Evolutionary conservation across 2,797 vertebrate species (phyloP), one percentile per base, ranked within the genome.

Genomic region (Pantherophis alleghaniensis): DNA sequence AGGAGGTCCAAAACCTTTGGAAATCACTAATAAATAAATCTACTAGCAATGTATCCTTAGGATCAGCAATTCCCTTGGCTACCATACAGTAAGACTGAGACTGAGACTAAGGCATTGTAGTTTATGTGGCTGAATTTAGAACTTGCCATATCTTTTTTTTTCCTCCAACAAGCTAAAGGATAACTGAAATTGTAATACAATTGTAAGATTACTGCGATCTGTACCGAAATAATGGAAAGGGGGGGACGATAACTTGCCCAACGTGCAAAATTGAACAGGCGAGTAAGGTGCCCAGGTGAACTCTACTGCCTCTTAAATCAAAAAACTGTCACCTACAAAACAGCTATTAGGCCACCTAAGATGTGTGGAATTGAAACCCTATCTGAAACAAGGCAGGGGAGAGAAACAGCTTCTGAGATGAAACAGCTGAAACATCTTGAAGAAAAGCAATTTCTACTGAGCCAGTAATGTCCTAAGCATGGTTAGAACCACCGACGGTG

Each of bases 321-420:
- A 94, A 96, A 92, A 96, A 92, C 57, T 91, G 90, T 89, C 95
- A 96, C 91, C 90, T 93, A 95, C 91, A 56, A 89, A 95, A 69
- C 87, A 96, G 92, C 93, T 79, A 92, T 2, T 14, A 94, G 95
- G 87, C 61, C 66, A 93, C 88, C 93, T 96, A 89, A 94, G 90
- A 93, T 95, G 89, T 90, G 53, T 92, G 53, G 88, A 95, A 94
- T 57, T 55, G 1, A 94, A 96, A 60, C 6, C 47, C 86, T 93
- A 96, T 91, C 90, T 96, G 86, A 96, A 95, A 94, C 90, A 95
- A 96, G 97, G 93, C 53, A 91, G 22, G 37, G 88, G 28, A 89
- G 11, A 47, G 57, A 87, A 83, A 22, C 42, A 47, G 10, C 1
- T 87, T 83, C 79, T 60, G 93, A 93, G 92, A 90, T 90, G 90